Percentiles rank a stretch among this genome's conserved stretches.
phyloP scores from a whole-genome alignment of 1,140 invertebrate species.

The Bombus impatiens region DNA sequence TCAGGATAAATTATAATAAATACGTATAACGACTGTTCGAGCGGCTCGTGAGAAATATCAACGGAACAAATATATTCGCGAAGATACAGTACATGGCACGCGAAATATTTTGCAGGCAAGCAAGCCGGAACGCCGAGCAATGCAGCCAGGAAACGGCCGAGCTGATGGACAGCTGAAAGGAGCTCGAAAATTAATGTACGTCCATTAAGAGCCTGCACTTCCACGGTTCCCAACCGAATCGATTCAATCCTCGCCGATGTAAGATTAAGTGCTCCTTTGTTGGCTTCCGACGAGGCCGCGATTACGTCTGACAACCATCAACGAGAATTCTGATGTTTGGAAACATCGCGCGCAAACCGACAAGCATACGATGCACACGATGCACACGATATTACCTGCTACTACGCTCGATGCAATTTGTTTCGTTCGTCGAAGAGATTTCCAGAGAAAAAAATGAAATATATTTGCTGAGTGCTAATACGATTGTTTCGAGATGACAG shows the following conservation, averaged over 20 bases:
- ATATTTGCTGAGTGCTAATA: neutral
- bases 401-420: constrained; percentile 1
- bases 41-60: neutral
- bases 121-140: neutral
- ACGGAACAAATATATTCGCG: neutral
- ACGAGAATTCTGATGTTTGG: constrained; percentile 6
- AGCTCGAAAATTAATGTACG: constrained; percentile 56
- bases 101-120: constrained; percentile 4
- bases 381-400: neutral
- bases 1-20: neutral
- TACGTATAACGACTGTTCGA: neutral
- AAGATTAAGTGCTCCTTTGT: constrained; percentile 62
- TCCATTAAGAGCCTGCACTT: constrained; percentile 48
- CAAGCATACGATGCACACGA: no score
- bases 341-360: constrained; percentile 5
- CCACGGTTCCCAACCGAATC: constrained; percentile 25
- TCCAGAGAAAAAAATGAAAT: neutral
- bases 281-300: constrained; percentile 2
- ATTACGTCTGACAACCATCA: constrained; percentile 25
- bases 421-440: neutral
- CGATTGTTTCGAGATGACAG: neutral
- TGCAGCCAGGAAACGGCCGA: neutral
- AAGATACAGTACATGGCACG: neutral
- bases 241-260: constrained; percentile 43
- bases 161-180: constrained; percentile 49